Conservation (phyloP, 1,140 invertebrate species). For the Dinothrombium tinctorium region DNA sequence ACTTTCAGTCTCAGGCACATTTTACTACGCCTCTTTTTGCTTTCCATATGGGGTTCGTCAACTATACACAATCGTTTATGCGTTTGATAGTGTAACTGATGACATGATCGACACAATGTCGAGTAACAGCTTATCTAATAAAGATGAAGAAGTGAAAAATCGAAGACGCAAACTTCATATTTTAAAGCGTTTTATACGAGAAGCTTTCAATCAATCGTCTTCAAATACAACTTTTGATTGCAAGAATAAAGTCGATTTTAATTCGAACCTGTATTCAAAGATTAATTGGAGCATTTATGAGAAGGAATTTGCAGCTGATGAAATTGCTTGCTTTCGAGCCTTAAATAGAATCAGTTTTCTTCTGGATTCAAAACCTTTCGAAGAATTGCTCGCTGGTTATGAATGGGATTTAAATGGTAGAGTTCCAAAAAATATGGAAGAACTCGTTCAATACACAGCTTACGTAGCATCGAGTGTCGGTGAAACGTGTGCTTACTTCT, state of each 20-base stretch:
- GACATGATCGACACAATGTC: neutral
- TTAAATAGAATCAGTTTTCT: neutral
- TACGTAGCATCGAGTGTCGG: neutral
- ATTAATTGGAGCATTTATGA: neutral
- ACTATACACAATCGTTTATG: neutral
- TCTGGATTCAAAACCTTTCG: neutral
- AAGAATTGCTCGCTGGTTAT: neutral
- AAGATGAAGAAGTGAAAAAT: neutral
- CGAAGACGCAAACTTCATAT: neutral
- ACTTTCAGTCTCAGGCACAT: neutral
- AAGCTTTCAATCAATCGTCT: neutral
- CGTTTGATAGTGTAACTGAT: neutral
- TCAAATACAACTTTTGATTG: neutral
- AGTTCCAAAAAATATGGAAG: neutral
- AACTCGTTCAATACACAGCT: neutral
- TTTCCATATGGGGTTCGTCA: neutral
- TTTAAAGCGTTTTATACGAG: neutral
- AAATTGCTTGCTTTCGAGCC: neutral
- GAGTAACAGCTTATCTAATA: neutral
- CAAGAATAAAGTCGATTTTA: neutral
- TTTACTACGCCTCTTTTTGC: neutral
- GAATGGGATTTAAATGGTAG: neutral
- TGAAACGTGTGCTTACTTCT: neutral
- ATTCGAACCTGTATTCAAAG: neutral
- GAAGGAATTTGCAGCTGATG: neutral